Conservation (phyloP, 2,113 vertebrate species). For the Melanerpes formicivorus region DNA sequence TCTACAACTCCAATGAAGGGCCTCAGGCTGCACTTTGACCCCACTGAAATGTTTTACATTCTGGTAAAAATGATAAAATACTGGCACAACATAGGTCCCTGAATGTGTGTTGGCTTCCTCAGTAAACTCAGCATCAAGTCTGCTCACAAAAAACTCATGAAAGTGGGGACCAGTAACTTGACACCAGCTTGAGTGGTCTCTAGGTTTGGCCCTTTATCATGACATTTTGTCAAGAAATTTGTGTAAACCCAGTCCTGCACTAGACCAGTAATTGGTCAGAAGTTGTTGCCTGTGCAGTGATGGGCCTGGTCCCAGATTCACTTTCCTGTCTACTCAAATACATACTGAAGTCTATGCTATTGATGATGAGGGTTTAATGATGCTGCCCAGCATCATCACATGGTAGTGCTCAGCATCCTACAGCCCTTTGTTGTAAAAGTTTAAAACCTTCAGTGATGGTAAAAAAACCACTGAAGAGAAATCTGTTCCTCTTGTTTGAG, state of each 20-base stretch:
- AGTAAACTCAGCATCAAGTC: not conserved
- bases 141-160: not conserved
- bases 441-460: not conserved
- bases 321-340: not conserved
- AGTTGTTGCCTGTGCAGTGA: not conserved
- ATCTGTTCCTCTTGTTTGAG: not conserved
- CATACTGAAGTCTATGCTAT: not conserved
- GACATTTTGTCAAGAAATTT: not conserved
- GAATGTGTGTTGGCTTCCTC: conserved; percentile 26
- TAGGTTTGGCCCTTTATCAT: not conserved
- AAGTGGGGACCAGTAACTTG: not conserved
- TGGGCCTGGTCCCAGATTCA: not conserved
- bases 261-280: not conserved
- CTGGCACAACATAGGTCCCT: conserved; percentile 35
- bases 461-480: not conserved
- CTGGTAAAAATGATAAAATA: conserved; percentile 58
- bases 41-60: conserved; percentile 52
- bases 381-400: not conserved
- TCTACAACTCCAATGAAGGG: conserved; percentile 40
- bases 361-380: not conserved
- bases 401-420: not conserved
- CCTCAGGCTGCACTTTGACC: conserved; percentile 43
- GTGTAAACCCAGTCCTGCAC: not conserved
- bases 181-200: not conserved
- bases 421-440: not conserved